Conservation (phyloP, 1,140 invertebrate species). For the Zaprionus nigranus region DNA sequence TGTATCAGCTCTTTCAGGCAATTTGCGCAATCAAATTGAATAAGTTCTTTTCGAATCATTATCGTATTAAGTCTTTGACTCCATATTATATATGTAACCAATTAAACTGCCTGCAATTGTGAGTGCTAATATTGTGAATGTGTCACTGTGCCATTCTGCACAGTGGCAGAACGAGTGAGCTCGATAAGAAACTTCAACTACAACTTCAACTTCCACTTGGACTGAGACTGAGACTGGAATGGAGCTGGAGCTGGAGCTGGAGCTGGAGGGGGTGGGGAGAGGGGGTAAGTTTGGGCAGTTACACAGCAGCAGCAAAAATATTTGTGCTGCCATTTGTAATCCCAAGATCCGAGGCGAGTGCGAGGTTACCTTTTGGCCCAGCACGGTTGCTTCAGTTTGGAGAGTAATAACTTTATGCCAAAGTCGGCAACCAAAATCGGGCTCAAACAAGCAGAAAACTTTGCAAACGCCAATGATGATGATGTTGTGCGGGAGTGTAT, state of each 20-base stretch:
- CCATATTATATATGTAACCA: background rate
- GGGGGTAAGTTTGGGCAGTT: conserved; percentile 5
- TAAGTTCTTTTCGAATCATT: too few relatives aligned
- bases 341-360: conserved; percentile 42
- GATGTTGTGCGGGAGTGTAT: conserved; percentile 14
- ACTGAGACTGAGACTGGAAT: background rate
- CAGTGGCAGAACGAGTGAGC: background rate
- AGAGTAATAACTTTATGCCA: conserved; percentile 65
- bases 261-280: too few relatives aligned
- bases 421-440: conserved; percentile 63
- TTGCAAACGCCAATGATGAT: conserved; percentile 69
- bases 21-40: too few relatives aligned
- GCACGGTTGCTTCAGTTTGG: conserved; percentile 13
- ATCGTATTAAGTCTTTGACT: too few relatives aligned
- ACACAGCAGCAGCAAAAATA: conserved; percentile 52
- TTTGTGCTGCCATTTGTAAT: conserved; percentile 66
- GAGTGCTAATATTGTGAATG: background rate
- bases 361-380: conserved; percentile 49
- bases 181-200: conserved; percentile 4
- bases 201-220: background rate
- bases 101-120: background rate
- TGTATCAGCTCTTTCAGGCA: too few relatives aligned
- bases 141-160: background rate
- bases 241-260: background rate
- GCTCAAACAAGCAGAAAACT: conserved; percentile 67